Evolutionary conservation across 1,140 invertebrate genomes (phyloP), one percentile per base, ranked within the genome.

Genomic region (Solenopsis invicta): DNA sequence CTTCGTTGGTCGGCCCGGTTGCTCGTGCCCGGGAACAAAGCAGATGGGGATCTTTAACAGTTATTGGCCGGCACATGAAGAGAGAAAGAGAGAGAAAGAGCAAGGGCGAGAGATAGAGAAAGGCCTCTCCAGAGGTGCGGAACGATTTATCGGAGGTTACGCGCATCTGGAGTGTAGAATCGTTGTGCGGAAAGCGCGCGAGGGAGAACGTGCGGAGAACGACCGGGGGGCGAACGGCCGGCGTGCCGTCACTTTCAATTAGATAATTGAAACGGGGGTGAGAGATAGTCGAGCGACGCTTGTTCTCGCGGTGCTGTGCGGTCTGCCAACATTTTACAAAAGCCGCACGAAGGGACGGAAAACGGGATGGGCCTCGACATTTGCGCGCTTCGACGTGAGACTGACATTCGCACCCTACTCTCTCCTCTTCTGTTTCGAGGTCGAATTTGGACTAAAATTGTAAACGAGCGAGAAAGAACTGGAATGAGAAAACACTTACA

Each of bases 41-140:
- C 90, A 91, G 89, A 93, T 91, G 92, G 87, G 92, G 89, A 92
- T 93, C 89, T 92, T 93, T 93, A 91, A 93, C 92, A 91, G 92
- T 93, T 92, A 94, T 94, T 92, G 93, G 91, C 89, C 78, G 64
- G 80, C 50, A 24, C 76, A 21, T 54, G 16, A 18, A 66, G n/a
- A 75, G 34, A 37, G 18, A 59, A 34, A 4, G 29, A 71, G 21
- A 18, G 21, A 16, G 66, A 69, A n/a, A 71, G 37, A 18, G 21
- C 21, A 1, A 16, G 69, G n/a, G 2, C n/a, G 24, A n/a, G 50
- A 54, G 16, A 29, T 12, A 37, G 10, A 29, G 50, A 52, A 48
- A 54, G 74, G 13, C 16, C 41, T 45, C 41, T 62, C 37, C 37
- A 52, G n/a, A 69, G 59, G 76, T 81, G 62, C 62, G 29, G 48